Percentiles rank a stretch among this genome's conserved stretches.
phyloP scores from a whole-genome alignment of 2,888 invertebrate genomes.

The Ceriagrion tenellum region DNA sequence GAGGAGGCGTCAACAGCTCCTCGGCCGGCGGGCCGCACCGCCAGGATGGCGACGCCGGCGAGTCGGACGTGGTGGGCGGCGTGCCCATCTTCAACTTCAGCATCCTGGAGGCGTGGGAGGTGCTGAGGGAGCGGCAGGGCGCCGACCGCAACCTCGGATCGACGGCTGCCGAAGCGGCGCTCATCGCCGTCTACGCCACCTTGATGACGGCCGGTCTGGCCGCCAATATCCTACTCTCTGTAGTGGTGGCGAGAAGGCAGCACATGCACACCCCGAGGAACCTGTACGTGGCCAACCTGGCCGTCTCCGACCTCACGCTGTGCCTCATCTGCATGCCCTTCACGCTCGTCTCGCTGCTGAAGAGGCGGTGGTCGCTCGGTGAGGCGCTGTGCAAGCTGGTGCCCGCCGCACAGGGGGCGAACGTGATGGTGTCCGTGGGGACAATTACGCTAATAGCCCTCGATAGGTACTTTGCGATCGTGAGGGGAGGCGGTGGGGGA shows the following conservation, averaged over 20 bases:
- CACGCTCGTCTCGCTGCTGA: constrained; percentile 79
- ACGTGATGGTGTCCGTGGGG: constrained; percentile 82
- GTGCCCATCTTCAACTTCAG: constrained; percentile 46
- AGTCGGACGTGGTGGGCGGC: constrained; percentile 31
- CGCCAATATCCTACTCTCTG: constrained; percentile 76
- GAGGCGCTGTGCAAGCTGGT: constrained; percentile 81
- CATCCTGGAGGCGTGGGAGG: constrained; percentile 65
- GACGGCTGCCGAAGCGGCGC: constrained; percentile 72
- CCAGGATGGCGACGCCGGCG: background rate
- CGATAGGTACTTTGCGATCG: constrained; percentile 78
- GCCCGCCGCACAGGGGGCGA: constrained; percentile 80
- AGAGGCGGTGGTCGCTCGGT: constrained; percentile 80
- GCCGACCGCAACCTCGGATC: constrained; percentile 70
- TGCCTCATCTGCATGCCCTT: constrained; percentile 82
- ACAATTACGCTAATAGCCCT: constrained; percentile 81
- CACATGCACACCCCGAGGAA: constrained; percentile 77
- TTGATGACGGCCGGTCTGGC: constrained; percentile 75
- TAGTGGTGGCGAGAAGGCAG: constrained; percentile 75
- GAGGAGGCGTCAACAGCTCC: background rate
- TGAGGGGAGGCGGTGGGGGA: constrained; percentile 72
- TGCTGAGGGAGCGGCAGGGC: constrained; percentile 70
- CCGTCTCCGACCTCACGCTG: constrained; percentile 81
- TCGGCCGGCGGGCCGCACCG: background rate
- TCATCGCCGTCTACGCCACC: constrained; percentile 75
- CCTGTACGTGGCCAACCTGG: constrained; percentile 81